Conservation (phyloP, 2,797 vertebrate species). For the Sternarchorhynchus goeldii region DNA sequence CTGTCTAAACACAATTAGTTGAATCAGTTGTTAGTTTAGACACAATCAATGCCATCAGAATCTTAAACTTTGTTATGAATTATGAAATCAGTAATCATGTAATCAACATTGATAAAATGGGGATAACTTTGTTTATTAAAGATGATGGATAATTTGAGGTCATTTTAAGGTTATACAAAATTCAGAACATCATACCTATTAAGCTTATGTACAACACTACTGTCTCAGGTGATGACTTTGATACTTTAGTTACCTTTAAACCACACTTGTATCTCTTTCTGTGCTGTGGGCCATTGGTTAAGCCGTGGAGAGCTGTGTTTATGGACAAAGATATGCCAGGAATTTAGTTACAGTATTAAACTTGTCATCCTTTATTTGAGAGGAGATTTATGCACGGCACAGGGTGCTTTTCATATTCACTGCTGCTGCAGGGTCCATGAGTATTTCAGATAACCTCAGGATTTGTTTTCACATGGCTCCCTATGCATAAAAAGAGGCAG, state of each 20-base stretch:
- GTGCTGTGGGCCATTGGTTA: constrained; percentile 50
- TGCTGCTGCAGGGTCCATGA: constrained; percentile 63
- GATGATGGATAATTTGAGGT: too few species aligned
- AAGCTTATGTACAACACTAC: background rate
- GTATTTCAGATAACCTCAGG: constrained; percentile 58
- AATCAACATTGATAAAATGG: too few species aligned
- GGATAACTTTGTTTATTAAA: too few species aligned
- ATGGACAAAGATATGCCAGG: constrained; percentile 63
- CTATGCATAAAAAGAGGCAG: constrained; percentile 52
- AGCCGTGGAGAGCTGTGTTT: constrained; percentile 54
- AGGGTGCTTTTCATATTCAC: constrained; percentile 65
- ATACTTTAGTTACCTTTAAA: constrained; percentile 52
- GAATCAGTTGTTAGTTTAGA: too few species aligned
- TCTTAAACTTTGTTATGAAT: too few species aligned
- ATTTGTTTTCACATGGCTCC: constrained; percentile 66
- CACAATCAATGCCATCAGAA: too few species aligned
- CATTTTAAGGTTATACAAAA: background rate
- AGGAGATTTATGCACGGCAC: constrained; percentile 67
- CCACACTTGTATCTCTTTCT: constrained; percentile 65
- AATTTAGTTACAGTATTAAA: constrained; percentile 68
- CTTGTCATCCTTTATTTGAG: constrained; percentile 72
- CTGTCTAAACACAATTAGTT: too few species aligned
- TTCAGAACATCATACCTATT: background rate
- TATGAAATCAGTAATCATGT: too few species aligned
- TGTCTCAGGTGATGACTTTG: constrained; percentile 42